Conservation (phyloP, 2,113 vertebrate genomes). For the Columba janthina region DNA sequence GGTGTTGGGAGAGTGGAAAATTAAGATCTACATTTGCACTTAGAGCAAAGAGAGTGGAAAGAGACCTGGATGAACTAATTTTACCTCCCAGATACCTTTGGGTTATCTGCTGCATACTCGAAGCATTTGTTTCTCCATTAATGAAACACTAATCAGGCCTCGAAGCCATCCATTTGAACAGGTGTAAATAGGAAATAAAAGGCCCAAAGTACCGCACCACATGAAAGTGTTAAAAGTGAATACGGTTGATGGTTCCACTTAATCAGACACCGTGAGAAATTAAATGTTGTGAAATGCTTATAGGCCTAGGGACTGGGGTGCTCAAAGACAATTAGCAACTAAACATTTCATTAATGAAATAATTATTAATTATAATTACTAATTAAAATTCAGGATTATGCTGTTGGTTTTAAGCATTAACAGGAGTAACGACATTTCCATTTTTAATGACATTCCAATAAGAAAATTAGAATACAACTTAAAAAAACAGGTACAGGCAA, state of each 20-base stretch:
- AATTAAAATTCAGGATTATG: constrained; percentile 86
- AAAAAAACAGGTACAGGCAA: constrained; percentile 60
- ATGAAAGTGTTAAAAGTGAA: constrained; percentile 48
- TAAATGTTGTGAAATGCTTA: constrained; percentile 72
- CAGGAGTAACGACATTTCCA: constrained; percentile 79
- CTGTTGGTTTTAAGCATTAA: constrained; percentile 81
- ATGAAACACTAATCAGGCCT: neutral
- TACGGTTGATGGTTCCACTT: constrained; percentile 55
- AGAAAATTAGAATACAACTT: constrained; percentile 70
- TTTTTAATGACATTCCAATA: constrained; percentile 82
- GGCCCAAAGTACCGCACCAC: neutral
- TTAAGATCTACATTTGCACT: neutral
- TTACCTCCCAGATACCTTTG: neutral
- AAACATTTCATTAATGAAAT: constrained; percentile 86
- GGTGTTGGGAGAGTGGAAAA: neutral
- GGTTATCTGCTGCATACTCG: neutral
- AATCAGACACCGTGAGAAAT: constrained; percentile 61
- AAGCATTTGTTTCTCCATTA: neutral
- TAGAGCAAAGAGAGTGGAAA: neutral
- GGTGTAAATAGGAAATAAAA: neutral
- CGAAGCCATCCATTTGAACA: neutral
- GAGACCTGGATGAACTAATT: neutral
- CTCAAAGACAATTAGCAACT: constrained; percentile 83
- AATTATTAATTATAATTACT: constrained; percentile 86
- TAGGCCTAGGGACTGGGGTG: constrained; percentile 76